Conservation (phyloP, 2,113 vertebrate genomes). For the Thunnus maccoyii region DNA sequence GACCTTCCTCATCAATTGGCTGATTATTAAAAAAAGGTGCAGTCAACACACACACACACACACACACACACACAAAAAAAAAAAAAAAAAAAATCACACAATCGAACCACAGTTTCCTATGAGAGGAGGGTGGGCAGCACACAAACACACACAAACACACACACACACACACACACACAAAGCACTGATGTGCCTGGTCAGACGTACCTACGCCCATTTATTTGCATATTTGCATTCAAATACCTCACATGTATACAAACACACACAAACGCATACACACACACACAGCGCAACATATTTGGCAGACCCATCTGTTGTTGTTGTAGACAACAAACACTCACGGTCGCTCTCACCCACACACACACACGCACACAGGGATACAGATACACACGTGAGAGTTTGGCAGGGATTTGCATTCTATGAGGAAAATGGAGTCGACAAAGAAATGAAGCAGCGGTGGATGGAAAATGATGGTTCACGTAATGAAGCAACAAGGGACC, state of each 20-base stretch:
- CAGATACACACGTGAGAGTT: conserved; percentile 51
- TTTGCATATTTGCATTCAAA: conserved; percentile 64
- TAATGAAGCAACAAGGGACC: conserved; percentile 73
- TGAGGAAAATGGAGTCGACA: conserved; percentile 63
- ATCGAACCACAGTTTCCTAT: conserved; percentile 8
- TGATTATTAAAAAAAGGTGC: conserved; percentile 71
- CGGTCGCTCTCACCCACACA: not conserved
- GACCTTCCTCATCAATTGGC: conserved; percentile 57
- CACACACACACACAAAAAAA: conserved; percentile 58
- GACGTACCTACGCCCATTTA: conserved; percentile 46
- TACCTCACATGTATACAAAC: conserved; percentile 40
- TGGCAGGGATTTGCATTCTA: conserved; percentile 65
- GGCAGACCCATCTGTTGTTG: conserved; percentile 69
- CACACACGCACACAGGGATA: not conserved
- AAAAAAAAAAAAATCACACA: not conserved
- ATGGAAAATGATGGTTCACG: conserved; percentile 61
- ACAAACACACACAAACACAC: not conserved
- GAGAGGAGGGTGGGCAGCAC: conserved; percentile 19
- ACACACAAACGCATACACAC: conserved; percentile 29
- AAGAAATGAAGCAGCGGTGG: conserved; percentile 51
- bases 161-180: conserved; percentile 7
- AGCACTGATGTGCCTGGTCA: conserved; percentile 45
- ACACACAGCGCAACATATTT: conserved; percentile 46
- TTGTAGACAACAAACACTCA: conserved; percentile 34
- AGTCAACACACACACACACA: conserved; percentile 50